phyloP scores from a whole-genome alignment of 2,113 vertebrate species.

The Lota lota region DNA sequence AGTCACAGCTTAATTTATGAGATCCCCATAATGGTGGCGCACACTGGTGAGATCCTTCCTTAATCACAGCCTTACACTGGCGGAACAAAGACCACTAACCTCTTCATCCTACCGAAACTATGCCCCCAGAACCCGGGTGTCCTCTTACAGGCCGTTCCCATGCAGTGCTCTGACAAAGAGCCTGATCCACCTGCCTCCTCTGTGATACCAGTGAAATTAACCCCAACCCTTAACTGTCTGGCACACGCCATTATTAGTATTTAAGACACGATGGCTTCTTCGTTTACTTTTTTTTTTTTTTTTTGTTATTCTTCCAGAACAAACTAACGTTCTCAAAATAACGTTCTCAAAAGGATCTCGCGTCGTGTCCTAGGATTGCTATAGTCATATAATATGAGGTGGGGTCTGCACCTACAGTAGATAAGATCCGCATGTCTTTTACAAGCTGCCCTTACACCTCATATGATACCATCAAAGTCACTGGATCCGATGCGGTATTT shows the following conservation, averaged over 20 bases:
- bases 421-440: no score
- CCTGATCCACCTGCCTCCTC: slow-evolving; percentile 52
- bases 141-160: slow-evolving; percentile 61
- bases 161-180: slow-evolving; percentile 58
- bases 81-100: background rate
- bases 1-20: no score
- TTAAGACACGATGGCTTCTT: background rate
- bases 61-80: no score
- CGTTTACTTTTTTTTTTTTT: background rate
- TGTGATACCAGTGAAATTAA: slow-evolving; percentile 55
- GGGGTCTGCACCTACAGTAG: no score
- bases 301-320: no score
- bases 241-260: slow-evolving; percentile 43
- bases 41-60: no score
- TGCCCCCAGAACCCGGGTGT: slow-evolving; percentile 54
- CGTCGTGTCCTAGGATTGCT: no score
- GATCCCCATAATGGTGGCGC: no score
- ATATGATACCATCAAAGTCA: slow-evolving; percentile 39
- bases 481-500: slow-evolving; percentile 46
- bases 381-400: no score
- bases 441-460: no score
- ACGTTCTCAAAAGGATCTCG: no score
- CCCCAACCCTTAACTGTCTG: slow-evolving; percentile 46
- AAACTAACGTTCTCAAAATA: no score
- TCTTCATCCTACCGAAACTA: slow-evolving; percentile 54